These are phyloP conservation scores for Rhea americana DNA, from an alignment of 2,113 vertebrate genomes.

Conservation along the genomic window DNA sequence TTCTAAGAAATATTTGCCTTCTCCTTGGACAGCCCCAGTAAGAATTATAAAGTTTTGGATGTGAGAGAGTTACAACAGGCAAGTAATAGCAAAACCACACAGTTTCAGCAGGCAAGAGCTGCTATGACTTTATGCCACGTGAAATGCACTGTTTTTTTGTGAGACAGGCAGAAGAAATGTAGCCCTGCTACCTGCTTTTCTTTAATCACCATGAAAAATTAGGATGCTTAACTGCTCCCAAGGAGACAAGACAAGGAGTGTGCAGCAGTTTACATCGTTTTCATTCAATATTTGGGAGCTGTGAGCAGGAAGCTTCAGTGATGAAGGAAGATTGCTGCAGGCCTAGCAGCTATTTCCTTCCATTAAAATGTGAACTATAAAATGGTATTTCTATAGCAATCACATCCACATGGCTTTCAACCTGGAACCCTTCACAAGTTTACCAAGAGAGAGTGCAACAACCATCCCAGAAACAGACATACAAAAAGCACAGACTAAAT, in stretches of 20 bases:
- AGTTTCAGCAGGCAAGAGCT: not conserved
- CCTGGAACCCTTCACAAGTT: not conserved
- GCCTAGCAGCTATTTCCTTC: not conserved
- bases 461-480: not conserved
- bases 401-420: not conserved
- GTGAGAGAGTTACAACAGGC: not conserved
- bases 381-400: not conserved
- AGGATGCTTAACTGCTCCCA: not conserved
- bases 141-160: rapidly evolving
- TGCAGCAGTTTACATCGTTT: rapidly evolving
- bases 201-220: rapidly evolving
- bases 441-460: not conserved
- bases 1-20: not conserved
- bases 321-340: not conserved
- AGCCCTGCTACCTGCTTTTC: not conserved
- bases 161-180: rapidly evolving
- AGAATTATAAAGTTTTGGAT: not conserved
- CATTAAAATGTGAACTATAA: not conserved
- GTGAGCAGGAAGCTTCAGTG: too few species aligned
- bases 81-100: not conserved
- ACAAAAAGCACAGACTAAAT: not conserved
- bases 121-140: rapidly evolving
- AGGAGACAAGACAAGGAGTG: not conserved
- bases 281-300: rapidly evolving
- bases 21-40: not conserved